Percentiles rank a stretch among this genome's conserved stretches.
These are phyloP conservation scores for Apaloderma vittatum DNA, from an alignment of 2,113 vertebrate species.

Conservation along the genomic window DNA sequence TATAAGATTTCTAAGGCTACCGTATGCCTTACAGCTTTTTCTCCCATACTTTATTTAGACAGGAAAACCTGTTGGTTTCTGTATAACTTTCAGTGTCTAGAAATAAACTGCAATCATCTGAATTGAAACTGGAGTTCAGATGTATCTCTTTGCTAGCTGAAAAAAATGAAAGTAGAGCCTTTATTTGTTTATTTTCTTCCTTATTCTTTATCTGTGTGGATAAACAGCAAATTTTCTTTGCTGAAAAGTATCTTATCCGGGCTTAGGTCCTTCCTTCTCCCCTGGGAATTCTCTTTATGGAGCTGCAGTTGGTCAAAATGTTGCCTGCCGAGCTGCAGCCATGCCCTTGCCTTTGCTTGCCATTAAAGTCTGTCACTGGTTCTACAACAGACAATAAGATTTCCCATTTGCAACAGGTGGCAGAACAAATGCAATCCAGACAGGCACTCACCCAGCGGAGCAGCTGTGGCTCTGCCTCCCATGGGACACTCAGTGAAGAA, in stretches of 20 bases:
- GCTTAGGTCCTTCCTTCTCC: neutral
- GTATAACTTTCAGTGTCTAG: slow-evolving; percentile 36
- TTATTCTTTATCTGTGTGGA: neutral
- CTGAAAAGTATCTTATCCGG: neutral
- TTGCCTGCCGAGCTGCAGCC: neutral
- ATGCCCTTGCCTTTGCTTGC: neutral
- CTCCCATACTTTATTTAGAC: slow-evolving; percentile 44
- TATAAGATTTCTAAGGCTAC: slow-evolving; percentile 36
- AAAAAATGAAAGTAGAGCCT: neutral
- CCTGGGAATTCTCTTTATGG: neutral
- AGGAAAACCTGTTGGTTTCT: slow-evolving; percentile 43
- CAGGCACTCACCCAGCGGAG: neutral
- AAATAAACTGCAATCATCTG: slow-evolving; percentile 49
- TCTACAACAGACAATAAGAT: slow-evolving; percentile 23
- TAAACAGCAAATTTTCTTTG: neutral
- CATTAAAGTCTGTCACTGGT: neutral
- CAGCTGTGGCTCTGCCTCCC: slow-evolving; percentile 28
- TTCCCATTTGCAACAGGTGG: slow-evolving; percentile 45
- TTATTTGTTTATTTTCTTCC: neutral
- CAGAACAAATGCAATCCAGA: neutral
- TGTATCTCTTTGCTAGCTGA: neutral
- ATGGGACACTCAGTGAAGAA: neutral
- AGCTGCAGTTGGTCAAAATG: neutral
- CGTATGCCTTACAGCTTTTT: slow-evolving; percentile 13
- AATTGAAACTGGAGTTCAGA: neutral